These are phyloP conservation scores for Phyllotreta striolata DNA, from an alignment of 2,888 invertebrate genomes.

Conservation along the genomic window DNA sequence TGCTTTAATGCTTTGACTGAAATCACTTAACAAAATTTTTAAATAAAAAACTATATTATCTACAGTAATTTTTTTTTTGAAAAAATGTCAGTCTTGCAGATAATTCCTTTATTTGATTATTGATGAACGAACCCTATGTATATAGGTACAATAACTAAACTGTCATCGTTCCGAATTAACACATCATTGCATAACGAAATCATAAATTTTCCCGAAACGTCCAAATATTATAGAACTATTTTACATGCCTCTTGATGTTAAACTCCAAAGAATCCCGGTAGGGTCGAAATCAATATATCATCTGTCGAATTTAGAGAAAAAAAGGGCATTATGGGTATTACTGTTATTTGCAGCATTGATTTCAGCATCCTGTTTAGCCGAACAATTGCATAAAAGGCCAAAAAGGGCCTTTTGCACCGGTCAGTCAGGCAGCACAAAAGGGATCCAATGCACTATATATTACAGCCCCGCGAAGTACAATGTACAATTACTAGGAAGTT, in stretches of 20 bases:
- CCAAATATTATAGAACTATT: slow-evolving; percentile 48
- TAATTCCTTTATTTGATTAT: slow-evolving; percentile 1
- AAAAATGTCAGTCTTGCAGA: slow-evolving; percentile 5
- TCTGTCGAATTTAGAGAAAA: slow-evolving; percentile 50
- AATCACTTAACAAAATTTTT: too few relatives aligned
- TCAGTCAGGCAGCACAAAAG: slow-evolving; percentile 43
- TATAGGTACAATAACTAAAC: too few relatives aligned
- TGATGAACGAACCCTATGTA: too few relatives aligned
- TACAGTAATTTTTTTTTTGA: too few relatives aligned
- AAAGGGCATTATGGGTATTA: slow-evolving; percentile 56
- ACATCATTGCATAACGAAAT: slow-evolving; percentile 48
- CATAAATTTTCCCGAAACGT: slow-evolving; percentile 50
- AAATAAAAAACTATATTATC: too few relatives aligned
- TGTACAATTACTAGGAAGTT: slow-evolving; percentile 45
- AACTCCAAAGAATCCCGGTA: slow-evolving; percentile 40
- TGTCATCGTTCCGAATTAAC: slow-evolving; percentile 45
- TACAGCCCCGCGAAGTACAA: slow-evolving; percentile 37
- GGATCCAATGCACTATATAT: slow-evolving; percentile 45
- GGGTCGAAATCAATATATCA: slow-evolving; percentile 55
- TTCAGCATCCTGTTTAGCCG: slow-evolving; percentile 53
- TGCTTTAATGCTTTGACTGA: too few relatives aligned
- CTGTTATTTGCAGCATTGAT: slow-evolving; percentile 56
- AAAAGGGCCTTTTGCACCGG: slow-evolving; percentile 52
- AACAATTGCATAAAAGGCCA: slow-evolving; percentile 52
- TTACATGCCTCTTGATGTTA: slow-evolving; percentile 44